phyloP scores from a whole-genome alignment of 2,797 vertebrate species.

The Tragopan temminckii region DNA sequence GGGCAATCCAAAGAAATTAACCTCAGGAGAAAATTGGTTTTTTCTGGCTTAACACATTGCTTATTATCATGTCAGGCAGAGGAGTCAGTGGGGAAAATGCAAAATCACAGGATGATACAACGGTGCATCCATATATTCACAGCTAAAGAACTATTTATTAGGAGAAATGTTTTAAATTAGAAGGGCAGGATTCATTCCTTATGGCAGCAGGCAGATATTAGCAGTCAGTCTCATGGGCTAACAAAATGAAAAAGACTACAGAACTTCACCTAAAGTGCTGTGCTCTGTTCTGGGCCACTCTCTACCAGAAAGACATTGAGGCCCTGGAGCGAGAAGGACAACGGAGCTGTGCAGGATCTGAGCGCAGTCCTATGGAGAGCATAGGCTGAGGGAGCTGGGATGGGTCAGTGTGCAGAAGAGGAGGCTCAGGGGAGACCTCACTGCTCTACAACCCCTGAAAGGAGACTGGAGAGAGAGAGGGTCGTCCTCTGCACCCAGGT shows the following conservation, averaged over 20 bases:
- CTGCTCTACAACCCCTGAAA: too few species aligned
- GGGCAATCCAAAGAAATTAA: slow-evolving; percentile 62
- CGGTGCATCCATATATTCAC: neutral
- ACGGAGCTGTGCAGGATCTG: too few species aligned
- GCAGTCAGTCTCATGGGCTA: neutral
- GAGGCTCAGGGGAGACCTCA: too few species aligned
- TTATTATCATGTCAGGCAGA: slow-evolving; percentile 62
- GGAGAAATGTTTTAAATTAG: neutral
- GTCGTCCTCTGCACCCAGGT: too few species aligned
- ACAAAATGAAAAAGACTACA: rapidly evolving
- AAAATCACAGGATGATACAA: neutral
- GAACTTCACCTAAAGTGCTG: neutral
- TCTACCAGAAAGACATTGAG: too few species aligned
- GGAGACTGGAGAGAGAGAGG: too few species aligned
- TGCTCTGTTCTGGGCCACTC: too few species aligned
- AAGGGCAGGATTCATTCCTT: rapidly evolving
- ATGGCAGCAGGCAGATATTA: neutral
- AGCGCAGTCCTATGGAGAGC: too few species aligned
- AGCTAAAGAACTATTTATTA: neutral
- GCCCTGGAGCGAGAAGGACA: too few species aligned
- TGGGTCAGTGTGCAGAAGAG: too few species aligned
- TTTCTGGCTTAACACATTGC: slow-evolving; percentile 53
- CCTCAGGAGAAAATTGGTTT: slow-evolving; percentile 70
- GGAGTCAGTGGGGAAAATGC: slow-evolving; percentile 43
- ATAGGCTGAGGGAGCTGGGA: too few species aligned